Evolutionary conservation across 64 coral and sea anemone genomes (phyloP), one percentile per base, ranked within the genome.

Genomic region (Montipora sp.): DNA sequence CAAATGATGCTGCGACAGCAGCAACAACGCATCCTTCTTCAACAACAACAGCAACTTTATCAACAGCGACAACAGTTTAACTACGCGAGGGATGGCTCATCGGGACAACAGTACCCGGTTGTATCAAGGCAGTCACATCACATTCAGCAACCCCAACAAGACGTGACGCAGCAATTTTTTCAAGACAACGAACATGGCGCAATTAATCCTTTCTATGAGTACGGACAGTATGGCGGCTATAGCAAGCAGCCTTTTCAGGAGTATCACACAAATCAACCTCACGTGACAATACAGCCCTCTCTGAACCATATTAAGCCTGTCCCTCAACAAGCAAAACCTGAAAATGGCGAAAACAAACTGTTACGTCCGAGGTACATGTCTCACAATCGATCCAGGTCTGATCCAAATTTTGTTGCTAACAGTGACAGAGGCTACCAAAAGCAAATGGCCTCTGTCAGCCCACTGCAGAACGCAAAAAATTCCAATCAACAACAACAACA

Each of bases 371-470:
- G 91, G 46, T 85, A 88, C 59, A 84, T 85, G 27, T 87, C 91
- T 1, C 91, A 93, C n/a, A 73, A 57, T 43, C 91, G 91, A 19
- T 93, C 91, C 6, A 65, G 83, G 59, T 93, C 91, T 27, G 91
- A 93, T 49, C 91, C 91, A 36, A 87, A 85, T 61, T 57, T 87
- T 88, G 91, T 47, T 5, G 4, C 60, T 68, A 15, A 43, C 50
- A 55, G 27, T 84, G 2, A 84, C 7, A 77, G 81, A 18, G 75
- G 9, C 18, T 57, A 12, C 8, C 60, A 85, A 14, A 44, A 4
- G 19, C 59, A 71, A 49, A 12, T 67, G 43, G 9, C 61, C 20
- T 71, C 61, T 48, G 18, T 70, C 9, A 70, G 18, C 19, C 47
- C 82, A 49, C 46, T 14, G 19, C 61, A 63, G 2, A 85, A 70